Evolutionary conservation across 2,113 vertebrate genomes (phyloP).

Genomic region (Scatophagus argus): DNA sequence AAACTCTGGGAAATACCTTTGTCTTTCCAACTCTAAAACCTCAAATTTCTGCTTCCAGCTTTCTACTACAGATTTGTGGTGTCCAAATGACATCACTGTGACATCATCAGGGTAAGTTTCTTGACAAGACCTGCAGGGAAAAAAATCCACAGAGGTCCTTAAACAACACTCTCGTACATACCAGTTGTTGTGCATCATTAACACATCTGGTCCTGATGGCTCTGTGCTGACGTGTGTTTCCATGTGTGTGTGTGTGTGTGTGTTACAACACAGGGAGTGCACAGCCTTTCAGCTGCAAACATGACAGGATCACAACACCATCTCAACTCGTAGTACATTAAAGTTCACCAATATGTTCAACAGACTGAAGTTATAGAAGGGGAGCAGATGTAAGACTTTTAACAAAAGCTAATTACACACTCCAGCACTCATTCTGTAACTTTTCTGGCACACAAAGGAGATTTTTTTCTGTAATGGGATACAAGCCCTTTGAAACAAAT

Average conservation of each 20-base stretch:
- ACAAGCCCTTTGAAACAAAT: slow-evolving; percentile 49
- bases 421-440: slow-evolving; percentile 24
- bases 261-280: neutral
- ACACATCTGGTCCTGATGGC: neutral
- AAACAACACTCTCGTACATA: neutral
- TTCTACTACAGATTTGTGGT: neutral
- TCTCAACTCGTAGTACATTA: slow-evolving; percentile 11
- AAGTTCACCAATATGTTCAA: slow-evolving; percentile 26
- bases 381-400: slow-evolving; percentile 50
- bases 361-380: slow-evolving; percentile 22
- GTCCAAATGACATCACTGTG: neutral
- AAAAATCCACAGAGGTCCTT: neutral
- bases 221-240: neutral
- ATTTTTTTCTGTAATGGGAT: slow-evolving; percentile 25
- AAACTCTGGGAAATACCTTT: neutral
- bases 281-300: neutral
- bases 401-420: slow-evolving; percentile 53
- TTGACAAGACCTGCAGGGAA: neutral
- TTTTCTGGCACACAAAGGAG: slow-evolving; percentile 34
- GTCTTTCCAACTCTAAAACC: neutral
- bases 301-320: slow-evolving; percentile 5
- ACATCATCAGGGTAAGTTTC: neutral
- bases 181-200: neutral
- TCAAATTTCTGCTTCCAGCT: neutral
- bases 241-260: neutral